Evolutionary conservation across 1,140 invertebrate genomes (phyloP).

Genomic region (Hypothenemus hampei): DNA sequence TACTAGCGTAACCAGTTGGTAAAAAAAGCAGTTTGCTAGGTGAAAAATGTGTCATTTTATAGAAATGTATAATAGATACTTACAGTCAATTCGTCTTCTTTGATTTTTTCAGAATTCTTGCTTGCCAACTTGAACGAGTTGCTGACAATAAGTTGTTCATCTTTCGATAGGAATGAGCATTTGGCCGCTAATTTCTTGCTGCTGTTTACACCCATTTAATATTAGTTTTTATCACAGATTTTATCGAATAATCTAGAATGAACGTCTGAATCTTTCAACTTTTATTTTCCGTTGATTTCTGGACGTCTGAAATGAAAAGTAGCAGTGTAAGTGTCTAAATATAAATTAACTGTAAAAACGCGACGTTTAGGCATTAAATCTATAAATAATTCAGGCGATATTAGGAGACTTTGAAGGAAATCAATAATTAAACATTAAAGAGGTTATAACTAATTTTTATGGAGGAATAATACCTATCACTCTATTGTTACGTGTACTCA

Average conservation of each 20-base stretch:
- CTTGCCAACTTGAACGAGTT: constrained; percentile 54
- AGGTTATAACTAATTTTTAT: no score
- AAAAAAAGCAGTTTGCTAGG: no score
- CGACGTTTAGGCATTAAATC: not conserved
- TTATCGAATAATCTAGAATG: not conserved
- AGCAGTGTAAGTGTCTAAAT: not conserved
- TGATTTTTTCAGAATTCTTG: constrained; percentile 55
- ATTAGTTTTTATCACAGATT: not conserved
- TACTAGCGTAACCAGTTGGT: no score
- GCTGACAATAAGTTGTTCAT: constrained; percentile 56
- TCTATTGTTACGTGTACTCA: no score
- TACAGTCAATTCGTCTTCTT: constrained; percentile 59
- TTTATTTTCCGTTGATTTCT: not conserved
- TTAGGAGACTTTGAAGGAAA: no score
- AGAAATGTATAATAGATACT: constrained; percentile 41
- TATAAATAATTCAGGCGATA: not conserved
- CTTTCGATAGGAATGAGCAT: constrained; percentile 55
- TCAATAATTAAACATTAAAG: no score
- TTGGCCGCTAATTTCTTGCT: constrained; percentile 58
- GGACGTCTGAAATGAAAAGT: not conserved
- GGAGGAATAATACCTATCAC: no score
- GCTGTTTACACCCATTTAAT: constrained; percentile 48
- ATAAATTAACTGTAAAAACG: not conserved
- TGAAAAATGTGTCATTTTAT: no score
- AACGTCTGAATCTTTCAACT: not conserved